Base-by-base conservation (phyloP, 2,888 invertebrate species). In the Apantesis nais region DNA sequence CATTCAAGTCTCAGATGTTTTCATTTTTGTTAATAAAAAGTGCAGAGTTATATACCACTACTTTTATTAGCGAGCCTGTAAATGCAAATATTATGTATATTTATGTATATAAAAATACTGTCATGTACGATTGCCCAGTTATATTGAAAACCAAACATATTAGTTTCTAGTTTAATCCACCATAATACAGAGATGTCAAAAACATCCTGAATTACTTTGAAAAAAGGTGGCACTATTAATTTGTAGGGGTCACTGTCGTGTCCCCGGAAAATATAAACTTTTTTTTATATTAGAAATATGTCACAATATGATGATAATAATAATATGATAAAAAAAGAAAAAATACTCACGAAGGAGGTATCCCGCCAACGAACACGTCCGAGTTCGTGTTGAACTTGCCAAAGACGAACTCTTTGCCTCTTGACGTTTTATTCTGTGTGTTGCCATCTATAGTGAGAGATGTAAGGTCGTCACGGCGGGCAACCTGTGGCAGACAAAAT, bases 311-410 rank as follows among this genome's bases (percentile, higher is more conserved):
- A 8, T 31, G 0, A 16, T 2, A 19, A 7, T n/a, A 39, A n/a
- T 9, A 31, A 22, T 31, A 14, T 16, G 34, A 55, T 29, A 25
- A 16, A 39, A 37, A 19, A 48, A 52, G n/a, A 9, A 14, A 37
- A 2, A 64, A 41, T 87, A 95, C 96, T 95, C 86, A 96, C 97
- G 98, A 98, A 75, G 97, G 96, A 76, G 99, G 99, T 96, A 99
- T 97, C 41, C 99, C 99, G n/a, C 99, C 99, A 78, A 99, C 97
- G 94, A 98, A 99, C 73, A 99, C 98, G 91, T 98, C 98, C 44
- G 98, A 98, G 93, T 99, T 99, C 76, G 97, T 97, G 75, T 96
- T 96, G 87, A 98, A 97, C 88, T 98, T 97, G 44, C 99, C 99
- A 92, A 99, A 98, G 84, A 97, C 96, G 88, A 98, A 98, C 92